These are phyloP conservation scores for Scyliorhinus canicula DNA, from an alignment of 2,797 vertebrate genomes.

Conservation along the genomic window DNA sequence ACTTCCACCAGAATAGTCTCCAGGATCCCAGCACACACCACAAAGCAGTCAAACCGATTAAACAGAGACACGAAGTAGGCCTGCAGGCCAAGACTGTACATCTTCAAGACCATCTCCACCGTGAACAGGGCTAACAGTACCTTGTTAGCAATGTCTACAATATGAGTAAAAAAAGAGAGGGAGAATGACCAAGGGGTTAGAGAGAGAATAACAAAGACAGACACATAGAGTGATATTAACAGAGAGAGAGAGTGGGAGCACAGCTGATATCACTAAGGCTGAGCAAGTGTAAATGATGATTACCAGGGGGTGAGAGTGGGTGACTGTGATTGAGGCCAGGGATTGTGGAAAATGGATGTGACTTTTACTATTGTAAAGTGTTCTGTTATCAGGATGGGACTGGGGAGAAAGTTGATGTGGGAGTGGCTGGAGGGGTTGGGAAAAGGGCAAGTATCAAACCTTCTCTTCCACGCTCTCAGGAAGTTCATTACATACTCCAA, in stretches of 20 bases:
- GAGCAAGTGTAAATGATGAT: too few species aligned
- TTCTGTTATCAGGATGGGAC: too few species aligned
- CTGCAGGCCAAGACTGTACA: slow-evolving; percentile 83
- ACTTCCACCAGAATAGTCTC: slow-evolving; percentile 79
- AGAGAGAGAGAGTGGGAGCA: not conserved
- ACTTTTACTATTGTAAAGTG: too few species aligned
- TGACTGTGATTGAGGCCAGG: too few species aligned
- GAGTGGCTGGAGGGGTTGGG: not conserved
- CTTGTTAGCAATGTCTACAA: slow-evolving; percentile 74
- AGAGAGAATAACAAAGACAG: not conserved
- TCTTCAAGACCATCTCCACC: slow-evolving; percentile 90
- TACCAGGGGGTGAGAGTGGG: not conserved
- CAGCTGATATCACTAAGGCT: not conserved
- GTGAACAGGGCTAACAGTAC: slow-evolving; percentile 79
- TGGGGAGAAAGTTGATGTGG: not conserved
- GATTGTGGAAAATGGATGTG: too few species aligned
- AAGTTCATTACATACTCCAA: too few species aligned
- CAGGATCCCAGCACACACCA: slow-evolving; percentile 81
- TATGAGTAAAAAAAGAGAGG: slow-evolving; percentile 38
- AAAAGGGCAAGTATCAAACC: too few species aligned
- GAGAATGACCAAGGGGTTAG: not conserved
- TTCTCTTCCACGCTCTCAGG: too few species aligned
- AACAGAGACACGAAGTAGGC: slow-evolving; percentile 94
- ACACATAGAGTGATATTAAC: not conserved
- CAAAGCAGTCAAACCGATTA: slow-evolving; percentile 96